A percentile compares a stretch with the other conserved stretches of the same genome.
Conservation (phyloP, 1,140 invertebrate genomes). For the Orchesella cincta region DNA sequence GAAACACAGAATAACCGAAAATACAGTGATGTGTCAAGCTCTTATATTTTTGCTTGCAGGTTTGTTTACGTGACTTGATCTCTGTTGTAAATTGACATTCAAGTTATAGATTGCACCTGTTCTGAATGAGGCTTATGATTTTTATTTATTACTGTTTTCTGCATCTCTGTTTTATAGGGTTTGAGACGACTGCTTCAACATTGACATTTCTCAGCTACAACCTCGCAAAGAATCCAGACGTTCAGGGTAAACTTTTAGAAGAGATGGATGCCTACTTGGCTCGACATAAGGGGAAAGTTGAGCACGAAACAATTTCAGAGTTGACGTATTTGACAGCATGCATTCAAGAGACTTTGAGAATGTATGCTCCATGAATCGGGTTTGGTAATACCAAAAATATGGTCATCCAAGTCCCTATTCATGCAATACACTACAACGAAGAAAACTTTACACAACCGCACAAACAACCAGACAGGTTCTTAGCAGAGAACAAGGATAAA, state of each 20-base stretch:
- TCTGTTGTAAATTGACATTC: too few species aligned
- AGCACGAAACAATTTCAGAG: constrained; percentile 44
- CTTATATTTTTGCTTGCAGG: constrained; percentile 51
- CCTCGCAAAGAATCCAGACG: constrained; percentile 45
- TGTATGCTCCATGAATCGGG: constrained; percentile 51
- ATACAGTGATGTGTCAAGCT: constrained; percentile 49
- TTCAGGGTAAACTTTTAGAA: constrained; percentile 47
- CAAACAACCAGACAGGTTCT: constrained; percentile 37
- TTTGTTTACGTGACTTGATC: too few species aligned
- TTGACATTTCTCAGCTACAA: constrained; percentile 46
- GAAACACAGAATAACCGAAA: constrained; percentile 35
- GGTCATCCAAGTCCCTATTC: constrained; percentile 24
- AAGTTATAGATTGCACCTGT: too few species aligned
- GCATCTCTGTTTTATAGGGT: constrained; percentile 39
- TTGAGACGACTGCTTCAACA: constrained; percentile 48
- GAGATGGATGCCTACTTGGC: constrained; percentile 48
- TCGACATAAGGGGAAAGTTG: constrained; percentile 46
- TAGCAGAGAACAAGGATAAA: constrained; percentile 40
- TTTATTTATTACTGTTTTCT: not conserved
- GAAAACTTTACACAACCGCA: constrained; percentile 35
- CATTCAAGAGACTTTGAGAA: constrained; percentile 47
- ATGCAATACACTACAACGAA: constrained; percentile 35
- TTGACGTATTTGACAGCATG: constrained; percentile 49
- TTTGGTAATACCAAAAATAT: constrained; percentile 50
- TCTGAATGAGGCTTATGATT: not conserved